These are phyloP conservation scores for Lepidurus packardi DNA, from an alignment of 1,140 invertebrate genomes.

Conservation along the genomic window DNA sequence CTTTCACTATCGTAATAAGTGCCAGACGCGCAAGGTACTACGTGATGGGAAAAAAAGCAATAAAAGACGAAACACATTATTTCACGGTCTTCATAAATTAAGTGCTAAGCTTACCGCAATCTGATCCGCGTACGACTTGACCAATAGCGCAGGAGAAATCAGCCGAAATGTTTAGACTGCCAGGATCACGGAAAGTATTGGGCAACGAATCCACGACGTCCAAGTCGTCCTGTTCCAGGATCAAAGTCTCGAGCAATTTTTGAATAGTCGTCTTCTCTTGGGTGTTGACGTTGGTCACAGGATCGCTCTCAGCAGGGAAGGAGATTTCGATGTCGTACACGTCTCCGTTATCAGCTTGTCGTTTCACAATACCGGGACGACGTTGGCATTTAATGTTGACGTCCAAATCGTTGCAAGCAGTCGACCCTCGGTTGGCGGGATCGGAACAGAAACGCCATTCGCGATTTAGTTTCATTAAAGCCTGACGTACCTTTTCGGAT, in stretches of 20 bases:
- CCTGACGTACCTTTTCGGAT: conserved; percentile 75
- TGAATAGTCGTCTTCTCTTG: conserved; percentile 80
- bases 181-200: conserved; percentile 87
- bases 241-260: conserved; percentile 72
- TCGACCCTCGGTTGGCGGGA: conserved; percentile 42
- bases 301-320: conserved; percentile 82
- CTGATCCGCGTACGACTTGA: conserved; percentile 84
- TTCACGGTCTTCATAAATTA: not conserved
- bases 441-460: conserved; percentile 92
- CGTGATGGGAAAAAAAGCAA: conserved; percentile 38
- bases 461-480: conserved; percentile 79
- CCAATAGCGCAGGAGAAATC: conserved; percentile 89
- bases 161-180: conserved; percentile 73
- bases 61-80: not conserved
- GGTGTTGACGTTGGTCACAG: conserved; percentile 75
- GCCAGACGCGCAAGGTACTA: conserved; percentile 90
- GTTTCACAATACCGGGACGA: conserved; percentile 55
- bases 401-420: conserved; percentile 76
- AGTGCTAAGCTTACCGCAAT: conserved; percentile 63
- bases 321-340: conserved; percentile 70
- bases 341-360: conserved; percentile 57
- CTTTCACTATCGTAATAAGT: conserved; percentile 73
- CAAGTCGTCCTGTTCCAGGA: conserved; percentile 86
- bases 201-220: conserved; percentile 87
- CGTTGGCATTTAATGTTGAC: conserved; percentile 87